A percentile compares a stretch with the other conserved stretches of the same genome.
These are phyloP conservation scores for Clusia tigrina DNA, from an alignment of 2,888 invertebrate genomes.

Conservation along the genomic window DNA sequence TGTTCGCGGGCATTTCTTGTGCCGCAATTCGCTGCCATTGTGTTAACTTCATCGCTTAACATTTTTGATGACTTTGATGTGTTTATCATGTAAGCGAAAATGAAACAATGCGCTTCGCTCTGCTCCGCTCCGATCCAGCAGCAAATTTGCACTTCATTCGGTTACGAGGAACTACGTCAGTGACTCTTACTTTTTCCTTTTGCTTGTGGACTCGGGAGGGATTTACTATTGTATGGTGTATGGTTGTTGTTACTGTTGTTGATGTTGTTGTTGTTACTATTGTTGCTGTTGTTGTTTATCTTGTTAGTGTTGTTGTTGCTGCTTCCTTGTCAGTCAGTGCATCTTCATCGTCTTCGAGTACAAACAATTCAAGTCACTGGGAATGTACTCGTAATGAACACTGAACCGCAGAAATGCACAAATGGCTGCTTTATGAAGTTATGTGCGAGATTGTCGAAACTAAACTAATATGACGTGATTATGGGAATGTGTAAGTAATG, in stretches of 20 bases:
- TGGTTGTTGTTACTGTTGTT: neutral
- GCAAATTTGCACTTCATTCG: slow-evolving; percentile 33
- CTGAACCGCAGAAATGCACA: too few species aligned
- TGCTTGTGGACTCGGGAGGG: neutral
- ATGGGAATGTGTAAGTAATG: neutral
- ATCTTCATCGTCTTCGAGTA: too few species aligned
- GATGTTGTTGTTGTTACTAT: neutral
- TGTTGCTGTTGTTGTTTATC: neutral
- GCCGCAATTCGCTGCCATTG: slow-evolving; percentile 19
- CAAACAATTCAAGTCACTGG: too few species aligned
- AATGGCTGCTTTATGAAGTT: neutral
- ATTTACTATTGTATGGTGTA: neutral
- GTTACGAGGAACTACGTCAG: slow-evolving; percentile 5
- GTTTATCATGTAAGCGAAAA: slow-evolving; percentile 33
- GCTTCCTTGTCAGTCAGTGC: too few species aligned
- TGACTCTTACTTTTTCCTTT: neutral
- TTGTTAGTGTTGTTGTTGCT: too few species aligned
- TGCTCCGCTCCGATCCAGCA: neutral
- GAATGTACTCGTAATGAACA: too few species aligned
- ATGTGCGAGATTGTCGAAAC: neutral
- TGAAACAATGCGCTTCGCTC: slow-evolving; percentile 22
- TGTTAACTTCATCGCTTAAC: slow-evolving; percentile 34
- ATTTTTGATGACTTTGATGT: slow-evolving; percentile 37
- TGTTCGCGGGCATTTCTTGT: slow-evolving; percentile 18
- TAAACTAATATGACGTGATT: neutral